A percentile compares a stretch with the other conserved stretches of the same genome.
phyloP scores from a whole-genome alignment of 2,797 vertebrate genomes.

The Menidia menidia region DNA sequence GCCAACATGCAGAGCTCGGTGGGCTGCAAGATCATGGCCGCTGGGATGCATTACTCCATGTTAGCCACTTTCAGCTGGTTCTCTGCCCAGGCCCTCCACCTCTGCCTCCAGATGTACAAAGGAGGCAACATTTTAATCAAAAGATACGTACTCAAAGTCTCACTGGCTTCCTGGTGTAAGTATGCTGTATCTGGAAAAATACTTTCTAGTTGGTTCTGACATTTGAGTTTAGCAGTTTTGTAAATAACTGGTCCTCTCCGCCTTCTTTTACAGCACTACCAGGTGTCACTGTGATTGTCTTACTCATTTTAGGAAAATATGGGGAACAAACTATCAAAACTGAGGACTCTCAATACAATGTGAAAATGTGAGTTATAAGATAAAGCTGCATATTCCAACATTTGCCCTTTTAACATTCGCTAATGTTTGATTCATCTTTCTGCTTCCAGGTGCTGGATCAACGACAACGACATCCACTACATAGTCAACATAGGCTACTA shows the following conservation, averaged over 20 bases:
- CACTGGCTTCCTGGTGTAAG: slow-evolving; percentile 75
- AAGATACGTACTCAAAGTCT: slow-evolving; percentile 71
- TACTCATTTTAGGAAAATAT: slow-evolving; percentile 62
- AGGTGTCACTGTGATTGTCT: slow-evolving; percentile 31
- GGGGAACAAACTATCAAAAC: slow-evolving; percentile 55
- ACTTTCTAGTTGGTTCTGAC: background rate
- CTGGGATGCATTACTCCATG: slow-evolving; percentile 78
- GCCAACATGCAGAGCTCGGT: background rate
- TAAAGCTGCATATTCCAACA: too few relatives aligned
- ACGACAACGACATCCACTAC: slow-evolving; percentile 55
- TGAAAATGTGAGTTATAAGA: slow-evolving; percentile 63
- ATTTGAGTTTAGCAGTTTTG: background rate
- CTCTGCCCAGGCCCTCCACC: slow-evolving; percentile 73
- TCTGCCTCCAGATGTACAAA: slow-evolving; percentile 69
- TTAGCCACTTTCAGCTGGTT: slow-evolving; percentile 81
- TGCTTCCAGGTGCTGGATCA: slow-evolving; percentile 79
- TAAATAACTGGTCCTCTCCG: background rate
- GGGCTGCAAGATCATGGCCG: slow-evolving; percentile 69
- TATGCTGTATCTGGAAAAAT: background rate
- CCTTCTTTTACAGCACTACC: slow-evolving; percentile 63
- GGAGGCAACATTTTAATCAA: slow-evolving; percentile 31
- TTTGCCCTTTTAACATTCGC: background rate
- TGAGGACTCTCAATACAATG: background rate
- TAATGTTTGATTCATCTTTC: background rate
- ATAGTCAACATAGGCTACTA: slow-evolving; percentile 79